Base-by-base conservation (phyloP, 2,797 vertebrate genomes). In the Remorina albescens region DNA sequence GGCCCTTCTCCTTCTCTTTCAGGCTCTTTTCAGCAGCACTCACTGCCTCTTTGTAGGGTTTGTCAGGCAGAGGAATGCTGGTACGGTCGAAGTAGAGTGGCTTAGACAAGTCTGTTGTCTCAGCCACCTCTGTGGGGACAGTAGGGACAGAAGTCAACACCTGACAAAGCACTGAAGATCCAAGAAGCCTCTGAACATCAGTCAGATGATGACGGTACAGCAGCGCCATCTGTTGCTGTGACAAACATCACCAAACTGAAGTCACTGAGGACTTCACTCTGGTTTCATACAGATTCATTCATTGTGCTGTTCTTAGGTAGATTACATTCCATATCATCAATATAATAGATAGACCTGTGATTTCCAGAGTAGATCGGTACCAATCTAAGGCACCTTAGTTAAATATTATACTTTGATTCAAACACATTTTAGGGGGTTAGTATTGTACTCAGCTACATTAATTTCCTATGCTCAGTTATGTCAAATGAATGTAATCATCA, bases 1-100 rank as follows among this genome's bases (percentile, higher is more conserved):
- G 91, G 6, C 96, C 96, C 47, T 94, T 95, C 87, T 97, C 96
- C 77, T 97, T 97, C 85, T 96, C 92, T 74, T 96, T 97, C 82
- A 97, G 93, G 25, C 89, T 93, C 74, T 67, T 80, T 59, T 97
- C 95, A 4, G 88, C 83, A 0, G 86, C 62, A 0, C 23, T 92
- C 70, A 96, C 91, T 3, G 78, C 71, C 0, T 87, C 85, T 56
- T 88, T 92, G 86, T 81, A 96, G 5, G 94, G 91, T 47, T 69
- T 85, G 3, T 96, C 95, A 0, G 96, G 96, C 84, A 97, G 90
- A 0, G 96, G 96, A 6, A 61, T 77, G 84, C 93, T 92, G 59
- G 66, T 63, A 16, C 94, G 89, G 86, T 96, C 96, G 0, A 50
- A 76, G 91, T 95, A 96, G 84, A 88, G 67, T 0, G 94, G 90